phyloP scores from a whole-genome alignment of 1,140 invertebrate species.

The Drosophila triauraria region DNA sequence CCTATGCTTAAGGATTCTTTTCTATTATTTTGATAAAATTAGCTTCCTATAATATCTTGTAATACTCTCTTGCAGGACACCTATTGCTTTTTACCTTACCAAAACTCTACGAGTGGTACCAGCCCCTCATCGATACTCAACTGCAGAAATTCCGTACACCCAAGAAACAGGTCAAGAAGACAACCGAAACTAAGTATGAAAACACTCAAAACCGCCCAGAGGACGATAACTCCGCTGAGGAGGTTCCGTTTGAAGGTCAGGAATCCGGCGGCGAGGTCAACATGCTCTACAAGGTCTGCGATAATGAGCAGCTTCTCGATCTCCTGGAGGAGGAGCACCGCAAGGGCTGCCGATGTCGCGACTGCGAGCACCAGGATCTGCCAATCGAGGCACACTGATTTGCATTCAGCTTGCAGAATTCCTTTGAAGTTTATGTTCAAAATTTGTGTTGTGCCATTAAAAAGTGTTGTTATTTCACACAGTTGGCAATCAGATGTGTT shows the following conservation, averaged over 20 bases:
- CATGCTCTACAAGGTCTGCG: constrained; percentile 15
- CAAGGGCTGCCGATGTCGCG: constrained; percentile 31
- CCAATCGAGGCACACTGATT: constrained; percentile 18
- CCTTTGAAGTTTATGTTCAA: constrained; percentile 6
- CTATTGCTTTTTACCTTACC: constrained; percentile 59
- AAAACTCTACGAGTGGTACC: constrained; percentile 57
- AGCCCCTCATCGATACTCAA: constrained; percentile 32
- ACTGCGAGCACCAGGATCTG: constrained; percentile 34
- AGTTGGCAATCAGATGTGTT: constrained; percentile 21
- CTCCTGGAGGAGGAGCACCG: constrained; percentile 37
- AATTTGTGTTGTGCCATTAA: constrained; percentile 27
- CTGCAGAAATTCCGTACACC: constrained; percentile 10
- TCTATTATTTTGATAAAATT: too few species aligned
- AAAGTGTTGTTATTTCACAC: neutral
- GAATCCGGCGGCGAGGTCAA: neutral
- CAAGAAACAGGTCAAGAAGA: neutral
- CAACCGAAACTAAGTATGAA: neutral
- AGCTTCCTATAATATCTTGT: too few species aligned
- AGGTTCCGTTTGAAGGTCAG: neutral
- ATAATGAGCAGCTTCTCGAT: constrained; percentile 26
- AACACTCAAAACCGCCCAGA: neutral
- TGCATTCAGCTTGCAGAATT: neutral
- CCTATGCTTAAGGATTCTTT: too few species aligned
- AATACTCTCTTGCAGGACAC: constrained; percentile 10
- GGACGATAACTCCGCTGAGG: neutral